Evolutionary conservation across 1,140 invertebrate species (phyloP).

Genomic region (Drosophila pallidifrons): DNA sequence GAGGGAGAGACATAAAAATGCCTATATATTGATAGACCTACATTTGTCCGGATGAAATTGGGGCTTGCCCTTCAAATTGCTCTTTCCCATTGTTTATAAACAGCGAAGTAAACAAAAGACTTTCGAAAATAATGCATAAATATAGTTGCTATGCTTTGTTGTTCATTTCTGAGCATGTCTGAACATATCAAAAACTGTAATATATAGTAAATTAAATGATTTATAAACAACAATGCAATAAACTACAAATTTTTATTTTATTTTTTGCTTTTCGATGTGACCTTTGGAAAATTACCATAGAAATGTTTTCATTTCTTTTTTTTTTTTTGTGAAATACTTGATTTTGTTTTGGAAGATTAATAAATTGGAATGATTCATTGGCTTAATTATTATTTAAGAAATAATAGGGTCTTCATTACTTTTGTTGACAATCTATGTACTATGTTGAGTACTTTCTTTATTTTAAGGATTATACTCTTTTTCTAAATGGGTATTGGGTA

Average conservation of each 20-base stretch:
- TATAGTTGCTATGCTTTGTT: constrained; percentile 3
- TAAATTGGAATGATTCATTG: too few relatives aligned
- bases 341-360: too few relatives aligned
- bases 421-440: too few relatives aligned
- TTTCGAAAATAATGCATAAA: constrained; percentile 13
- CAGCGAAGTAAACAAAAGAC: constrained; percentile 31
- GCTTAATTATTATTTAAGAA: too few relatives aligned
- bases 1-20: too few relatives aligned
- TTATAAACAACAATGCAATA: constrained; percentile 25
- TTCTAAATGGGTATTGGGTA: too few relatives aligned
- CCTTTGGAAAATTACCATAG: too few relatives aligned
- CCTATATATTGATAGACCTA: too few relatives aligned
- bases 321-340: neutral
- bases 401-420: too few relatives aligned
- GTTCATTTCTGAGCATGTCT: neutral
- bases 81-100: constrained; percentile 40
- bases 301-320: neutral
- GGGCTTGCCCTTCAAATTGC: constrained; percentile 37
- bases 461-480: too few relatives aligned
- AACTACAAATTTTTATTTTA: constrained; percentile 3
- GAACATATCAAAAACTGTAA: constrained; percentile 4
- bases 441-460: too few relatives aligned
- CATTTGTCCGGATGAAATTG: constrained; percentile 16
- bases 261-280: neutral
- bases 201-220: constrained; percentile 20